Evolutionary conservation across 2,113 vertebrate genomes (phyloP).

Genomic region (Phalacrocorax aristotelis): DNA sequence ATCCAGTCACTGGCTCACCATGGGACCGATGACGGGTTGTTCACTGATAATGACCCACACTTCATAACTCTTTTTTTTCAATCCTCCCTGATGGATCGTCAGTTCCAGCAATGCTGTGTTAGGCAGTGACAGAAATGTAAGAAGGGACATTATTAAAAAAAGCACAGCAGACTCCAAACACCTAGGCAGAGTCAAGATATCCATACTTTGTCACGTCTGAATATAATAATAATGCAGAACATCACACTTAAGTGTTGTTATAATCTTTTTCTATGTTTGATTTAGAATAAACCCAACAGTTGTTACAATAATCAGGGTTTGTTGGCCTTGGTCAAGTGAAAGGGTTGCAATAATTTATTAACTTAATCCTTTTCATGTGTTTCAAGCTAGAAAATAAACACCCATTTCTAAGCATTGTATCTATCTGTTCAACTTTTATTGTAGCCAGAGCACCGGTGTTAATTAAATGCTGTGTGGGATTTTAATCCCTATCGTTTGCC

Average conservation of each 20-base stretch:
- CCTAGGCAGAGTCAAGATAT: not conserved
- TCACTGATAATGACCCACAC: slow-evolving; percentile 14
- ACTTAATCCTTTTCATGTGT: not conserved
- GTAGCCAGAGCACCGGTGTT: not conserved
- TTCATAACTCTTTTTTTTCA: slow-evolving; percentile 6
- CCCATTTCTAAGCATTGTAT: not conserved
- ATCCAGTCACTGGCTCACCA: not conserved
- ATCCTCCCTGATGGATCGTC: not conserved
- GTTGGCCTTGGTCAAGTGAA: not conserved
- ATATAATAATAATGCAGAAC: not conserved
- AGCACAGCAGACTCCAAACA: not conserved
- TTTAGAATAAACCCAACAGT: not conserved
- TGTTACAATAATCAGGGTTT: not conserved
- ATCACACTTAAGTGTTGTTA: not conserved
- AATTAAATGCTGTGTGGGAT: slow-evolving; percentile 29
- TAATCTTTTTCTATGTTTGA: not conserved
- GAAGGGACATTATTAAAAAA: not conserved
- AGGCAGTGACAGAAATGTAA: not conserved
- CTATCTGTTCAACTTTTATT: slow-evolving; percentile 9
- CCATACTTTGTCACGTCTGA: not conserved
- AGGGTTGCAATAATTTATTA: not conserved
- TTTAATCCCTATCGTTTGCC: slow-evolving; percentile 42
- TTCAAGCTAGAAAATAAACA: not conserved
- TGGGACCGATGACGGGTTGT: not conserved
- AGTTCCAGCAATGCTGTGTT: not conserved